Percentiles rank a stretch among this genome's conserved stretches.
phyloP scores from a whole-genome alignment of 1,140 invertebrate genomes.

The Formica exsecta region DNA sequence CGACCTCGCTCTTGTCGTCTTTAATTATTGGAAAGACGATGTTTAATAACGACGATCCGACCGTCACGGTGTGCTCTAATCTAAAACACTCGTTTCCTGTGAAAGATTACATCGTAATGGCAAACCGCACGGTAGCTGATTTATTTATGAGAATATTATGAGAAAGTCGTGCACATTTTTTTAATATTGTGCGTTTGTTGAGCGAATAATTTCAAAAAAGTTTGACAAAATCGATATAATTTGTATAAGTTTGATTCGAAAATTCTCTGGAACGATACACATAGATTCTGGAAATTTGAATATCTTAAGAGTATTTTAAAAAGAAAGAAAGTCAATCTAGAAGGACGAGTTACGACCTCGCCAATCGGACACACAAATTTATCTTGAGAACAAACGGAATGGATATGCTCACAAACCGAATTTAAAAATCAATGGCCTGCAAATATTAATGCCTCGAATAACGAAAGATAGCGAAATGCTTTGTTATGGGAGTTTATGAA shows the following conservation, averaged over 20 bases:
- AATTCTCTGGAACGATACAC: background rate
- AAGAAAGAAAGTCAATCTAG: background rate
- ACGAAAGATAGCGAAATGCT: conserved; percentile 65
- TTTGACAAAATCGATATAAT: background rate
- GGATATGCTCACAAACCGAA: conserved; percentile 57
- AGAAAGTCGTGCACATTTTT: background rate
- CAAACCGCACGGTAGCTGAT: background rate
- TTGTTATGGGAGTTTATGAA: conserved; percentile 63
- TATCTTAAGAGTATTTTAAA: background rate
- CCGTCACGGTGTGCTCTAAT: conserved; percentile 56
- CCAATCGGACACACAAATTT: conserved; percentile 48
- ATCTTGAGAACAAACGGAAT: conserved; percentile 42
- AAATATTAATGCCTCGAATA: conserved; percentile 63
- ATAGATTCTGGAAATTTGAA: background rate
- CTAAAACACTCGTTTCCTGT: conserved; percentile 70
- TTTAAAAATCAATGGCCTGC: conserved; percentile 67
- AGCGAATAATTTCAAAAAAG: background rate
- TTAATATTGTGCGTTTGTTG: background rate
- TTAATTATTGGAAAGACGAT: conserved; percentile 82
- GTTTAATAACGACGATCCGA: conserved; percentile 79
- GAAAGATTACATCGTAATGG: conserved; percentile 14
- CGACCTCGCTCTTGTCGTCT: conserved; percentile 73
- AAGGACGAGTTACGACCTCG: conserved; percentile 29
- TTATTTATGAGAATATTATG: background rate
- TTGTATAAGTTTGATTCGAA: background rate